Evolutionary conservation across 2,797 vertebrate species (phyloP), one percentile per base, ranked within the genome.

Genomic region (Clamator glandarius): DNA sequence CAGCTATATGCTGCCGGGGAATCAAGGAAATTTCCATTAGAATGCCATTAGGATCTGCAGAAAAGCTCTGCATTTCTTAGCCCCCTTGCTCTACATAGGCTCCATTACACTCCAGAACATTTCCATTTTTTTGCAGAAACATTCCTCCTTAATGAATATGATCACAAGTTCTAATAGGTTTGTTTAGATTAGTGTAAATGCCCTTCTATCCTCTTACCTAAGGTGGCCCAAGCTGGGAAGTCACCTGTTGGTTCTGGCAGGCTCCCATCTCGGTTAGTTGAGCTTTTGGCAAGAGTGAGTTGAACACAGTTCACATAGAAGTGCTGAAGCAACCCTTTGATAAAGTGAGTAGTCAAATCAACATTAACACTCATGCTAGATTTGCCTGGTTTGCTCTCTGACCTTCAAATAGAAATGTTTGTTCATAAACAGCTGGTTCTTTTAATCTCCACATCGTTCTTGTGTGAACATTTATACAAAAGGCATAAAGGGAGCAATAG

Each of bases 1-100:
- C 93, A 95, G 93, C 97, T 96, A 55, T 85, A 77, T 91, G 73
- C 81, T 96, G 84, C 87, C 4, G 20, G 64, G 59, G 74, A 94
- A 94, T 96, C 67, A 95, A 95, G 92, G 91, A 96, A 91, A 95
- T 89, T 76, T 95, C 94, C 94, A 93, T 96, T 96, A 93, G 50
- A 85, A 92, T 87, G 52, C 66, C 69, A 95, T 96, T 97, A 83
- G 61, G 63, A 92, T 93, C 80, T 90, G 80, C 57, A 93, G 76
- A 63, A 96, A 96, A 91, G 59, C 82, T 89, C 50, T 75, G 46
- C 64, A 80, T 93, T 96, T 92, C 85, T 90, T 68, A 90, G 81
- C 36, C 42, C 31, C 21, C 33, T 93, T 89, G 50, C 31, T 96
- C 69, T 52, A 92, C 41, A 64, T 52, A 44, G 19, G 36, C 33